A percentile compares a stretch with the other conserved stretches of the same genome.
Conservation (phyloP, 2,888 invertebrate genomes). For the Netelia inedita region DNA sequence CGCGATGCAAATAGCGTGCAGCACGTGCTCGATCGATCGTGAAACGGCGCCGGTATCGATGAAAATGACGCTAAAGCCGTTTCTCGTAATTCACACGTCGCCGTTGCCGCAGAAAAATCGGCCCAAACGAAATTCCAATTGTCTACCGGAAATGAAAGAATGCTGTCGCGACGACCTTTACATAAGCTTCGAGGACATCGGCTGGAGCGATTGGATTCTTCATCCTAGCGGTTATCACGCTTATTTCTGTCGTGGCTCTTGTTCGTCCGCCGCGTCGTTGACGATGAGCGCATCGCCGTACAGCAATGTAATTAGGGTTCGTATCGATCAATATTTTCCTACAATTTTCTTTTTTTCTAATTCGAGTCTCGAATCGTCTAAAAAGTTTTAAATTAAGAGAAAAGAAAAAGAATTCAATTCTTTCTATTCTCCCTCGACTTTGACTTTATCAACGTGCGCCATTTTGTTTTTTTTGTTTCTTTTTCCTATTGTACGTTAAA, state of each 20-base stretch:
- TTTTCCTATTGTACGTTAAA: not conserved
- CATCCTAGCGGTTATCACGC: conserved; percentile 94
- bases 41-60: conserved; percentile 90
- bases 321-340: conserved; percentile 76
- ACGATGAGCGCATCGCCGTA: conserved; percentile 89
- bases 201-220: conserved; percentile 96
- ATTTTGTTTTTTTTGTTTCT: not conserved
- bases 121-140: conserved; percentile 89
- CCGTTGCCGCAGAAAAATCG: conserved; percentile 89
- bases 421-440: not conserved
- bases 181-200: conserved; percentile 93
- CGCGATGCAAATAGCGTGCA: conserved; percentile 91
- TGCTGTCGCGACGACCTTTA: conserved; percentile 94
- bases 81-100: conserved; percentile 92
- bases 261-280: conserved; percentile 90
- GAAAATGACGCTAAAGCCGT: conserved; percentile 90
- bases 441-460: not conserved
- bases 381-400: not conserved
- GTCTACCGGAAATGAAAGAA: conserved; percentile 89
- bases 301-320: conserved; percentile 91
- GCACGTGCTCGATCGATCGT: conserved; percentile 89
- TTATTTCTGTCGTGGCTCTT: conserved; percentile 94
- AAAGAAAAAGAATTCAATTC: not conserved
- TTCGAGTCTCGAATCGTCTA: not conserved
- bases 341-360: not conserved